Percentiles rank a stretch among this genome's conserved stretches.
Evolutionary conservation across 2,113 vertebrate genomes (phyloP).

Genomic region (Cepphus grylle): DNA sequence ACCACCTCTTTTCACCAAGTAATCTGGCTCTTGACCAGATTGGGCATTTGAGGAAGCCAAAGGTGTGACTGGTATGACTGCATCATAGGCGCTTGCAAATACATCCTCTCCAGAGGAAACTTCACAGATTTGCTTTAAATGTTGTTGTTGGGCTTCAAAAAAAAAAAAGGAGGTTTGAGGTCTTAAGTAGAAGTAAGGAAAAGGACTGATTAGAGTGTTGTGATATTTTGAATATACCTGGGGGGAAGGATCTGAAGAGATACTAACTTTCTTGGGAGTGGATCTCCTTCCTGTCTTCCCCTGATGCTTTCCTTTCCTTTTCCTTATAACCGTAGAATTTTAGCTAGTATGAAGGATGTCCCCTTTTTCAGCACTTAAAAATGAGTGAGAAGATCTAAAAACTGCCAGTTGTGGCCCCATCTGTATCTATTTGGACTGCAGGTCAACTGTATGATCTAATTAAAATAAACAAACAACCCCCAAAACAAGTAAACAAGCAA

Average conservation of each 20-base stretch:
- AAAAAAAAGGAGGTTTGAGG: background rate
- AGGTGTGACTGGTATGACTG: background rate
- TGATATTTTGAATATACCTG: background rate
- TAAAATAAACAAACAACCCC: background rate
- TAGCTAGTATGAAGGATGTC: background rate
- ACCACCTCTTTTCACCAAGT: background rate
- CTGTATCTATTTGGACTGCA: background rate
- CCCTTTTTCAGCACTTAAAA: background rate
- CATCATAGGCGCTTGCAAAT: background rate
- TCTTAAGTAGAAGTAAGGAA: background rate
- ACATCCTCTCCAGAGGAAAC: background rate
- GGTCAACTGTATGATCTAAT: background rate
- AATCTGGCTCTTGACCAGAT: background rate
- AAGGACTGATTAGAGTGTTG: background rate
- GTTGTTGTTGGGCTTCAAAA: background rate
- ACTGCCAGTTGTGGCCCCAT: background rate
- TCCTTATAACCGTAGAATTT: background rate
- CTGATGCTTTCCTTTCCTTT: background rate
- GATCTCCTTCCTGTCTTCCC: background rate
- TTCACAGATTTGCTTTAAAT: background rate
- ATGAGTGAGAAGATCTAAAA: background rate
- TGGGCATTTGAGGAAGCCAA: background rate
- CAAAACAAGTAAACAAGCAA: background rate
- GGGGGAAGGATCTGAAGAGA: background rate
- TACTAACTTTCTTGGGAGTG: background rate